Evolutionary conservation across 2,113 vertebrate species (phyloP), one percentile per base, ranked within the genome.

Genomic region (Pungitius pungitius): DNA sequence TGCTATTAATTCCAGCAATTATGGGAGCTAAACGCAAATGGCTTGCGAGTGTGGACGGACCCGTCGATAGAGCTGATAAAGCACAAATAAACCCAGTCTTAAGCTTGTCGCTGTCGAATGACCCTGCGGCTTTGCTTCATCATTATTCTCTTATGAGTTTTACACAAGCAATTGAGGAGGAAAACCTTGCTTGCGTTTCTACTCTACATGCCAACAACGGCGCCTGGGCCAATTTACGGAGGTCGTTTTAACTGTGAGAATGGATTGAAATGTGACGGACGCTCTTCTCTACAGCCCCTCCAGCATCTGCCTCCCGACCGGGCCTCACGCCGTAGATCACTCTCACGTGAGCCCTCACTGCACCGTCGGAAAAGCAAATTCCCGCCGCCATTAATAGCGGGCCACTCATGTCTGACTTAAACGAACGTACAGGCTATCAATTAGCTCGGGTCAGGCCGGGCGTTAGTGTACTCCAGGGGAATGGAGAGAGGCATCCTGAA

Each of bases 1-100:
- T 47, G 82, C 89, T 85, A 89, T 90, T 92, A 91, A 92, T 90
- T 91, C 69, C 49, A n/a, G 84, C 90, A 91, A 92, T 93, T 93
- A 91, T 59, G 69, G 58, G 33, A 71, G 81, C 82, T 86, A 88
- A 90, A 92, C 88, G 91, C 78, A 91, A 92, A 92, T 88, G 30
- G 54, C 49, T 54, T 68, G 75, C 72, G 54, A 57, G 40, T 63
- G 47, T 17, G 75, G 54, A 56, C 17, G 43, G 63, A 40, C 35
- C 57, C 72, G 85, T 88, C 60, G 73, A 92, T 90, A 63, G 33
- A 66, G 69, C 45, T 27, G 73, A 80, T 62, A 52, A 73, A 75
- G 59, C 79, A 60, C 72, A 78, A 80, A 86, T 66, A 81, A 60
- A 75, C 27, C 22, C 47, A 40, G 60, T 64, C 82, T 51, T 55